Evolutionary conservation across 2,797 vertebrate species (phyloP).

Genomic region (Coranthus polyacanthus): DNA sequence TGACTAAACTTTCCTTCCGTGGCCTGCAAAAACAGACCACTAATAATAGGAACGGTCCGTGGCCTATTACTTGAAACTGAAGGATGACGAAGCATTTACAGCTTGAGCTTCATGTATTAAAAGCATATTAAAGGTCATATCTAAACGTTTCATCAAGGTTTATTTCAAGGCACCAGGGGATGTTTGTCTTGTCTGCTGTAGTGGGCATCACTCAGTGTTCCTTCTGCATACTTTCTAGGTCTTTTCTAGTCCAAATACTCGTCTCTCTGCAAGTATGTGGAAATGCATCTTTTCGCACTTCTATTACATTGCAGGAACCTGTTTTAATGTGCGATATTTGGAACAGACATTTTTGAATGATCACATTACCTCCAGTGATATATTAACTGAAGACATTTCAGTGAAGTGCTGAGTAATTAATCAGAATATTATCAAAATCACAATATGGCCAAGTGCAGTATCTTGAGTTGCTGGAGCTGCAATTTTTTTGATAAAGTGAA

Average conservation of each 20-base stretch:
- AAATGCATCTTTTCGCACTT: slow-evolving; percentile 34
- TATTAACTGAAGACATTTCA: background rate
- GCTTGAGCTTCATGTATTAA: slow-evolving; percentile 36
- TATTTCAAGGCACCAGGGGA: slow-evolving; percentile 19
- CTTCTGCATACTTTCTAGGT: slow-evolving; percentile 47
- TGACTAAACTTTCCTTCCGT: slow-evolving; percentile 30
- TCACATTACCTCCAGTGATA: background rate
- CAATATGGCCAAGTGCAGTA: no score
- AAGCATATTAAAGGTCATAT: slow-evolving; percentile 45
- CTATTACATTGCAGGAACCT: slow-evolving; percentile 11
- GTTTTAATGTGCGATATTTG: slow-evolving; percentile 14
- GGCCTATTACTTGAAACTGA: slow-evolving; percentile 24
- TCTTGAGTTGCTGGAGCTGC: no score
- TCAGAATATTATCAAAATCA: no score
- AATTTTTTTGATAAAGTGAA: no score
- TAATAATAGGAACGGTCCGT: background rate
- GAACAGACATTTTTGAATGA: background rate
- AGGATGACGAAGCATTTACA: slow-evolving; percentile 36
- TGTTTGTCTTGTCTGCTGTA: slow-evolving; percentile 52
- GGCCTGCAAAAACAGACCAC: slow-evolving; percentile 42
- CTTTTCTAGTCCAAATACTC: slow-evolving; percentile 53
- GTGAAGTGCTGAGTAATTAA: background rate
- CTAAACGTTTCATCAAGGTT: slow-evolving; percentile 45
- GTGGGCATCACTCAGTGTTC: slow-evolving; percentile 61
- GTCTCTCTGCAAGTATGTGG: slow-evolving; percentile 57